Conservation (phyloP, 23 tunicate genomes). For the Trididemnum miniatum region DNA sequence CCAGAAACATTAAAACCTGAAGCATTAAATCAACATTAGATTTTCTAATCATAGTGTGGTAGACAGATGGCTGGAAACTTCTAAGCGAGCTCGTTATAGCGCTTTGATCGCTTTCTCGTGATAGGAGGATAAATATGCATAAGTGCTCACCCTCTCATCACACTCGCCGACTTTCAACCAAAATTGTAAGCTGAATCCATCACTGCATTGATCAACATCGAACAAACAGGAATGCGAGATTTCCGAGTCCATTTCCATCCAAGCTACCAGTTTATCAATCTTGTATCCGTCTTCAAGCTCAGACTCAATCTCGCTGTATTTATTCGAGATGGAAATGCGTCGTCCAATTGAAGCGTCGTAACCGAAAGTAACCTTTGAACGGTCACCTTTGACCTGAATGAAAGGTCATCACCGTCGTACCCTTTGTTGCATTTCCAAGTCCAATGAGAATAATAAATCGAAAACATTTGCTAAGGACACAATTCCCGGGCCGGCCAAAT, state of each 20-base stretch:
- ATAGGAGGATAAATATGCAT: too few relatives aligned
- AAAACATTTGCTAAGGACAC: too few relatives aligned
- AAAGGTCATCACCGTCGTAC: too few relatives aligned
- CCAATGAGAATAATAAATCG: too few relatives aligned
- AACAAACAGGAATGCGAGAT: constrained; percentile 32
- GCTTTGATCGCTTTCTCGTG: too few relatives aligned
- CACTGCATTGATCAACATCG: constrained; percentile 40
- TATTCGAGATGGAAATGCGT: not conserved
- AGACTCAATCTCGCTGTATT: not conserved
- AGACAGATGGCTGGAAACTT: too few relatives aligned
- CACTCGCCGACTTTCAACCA: not conserved
- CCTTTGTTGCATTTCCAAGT: too few relatives aligned
- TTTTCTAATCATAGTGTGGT: too few relatives aligned
- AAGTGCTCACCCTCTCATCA: not conserved
- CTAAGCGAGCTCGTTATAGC: too few relatives aligned
- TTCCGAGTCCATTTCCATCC: constrained; percentile 10
- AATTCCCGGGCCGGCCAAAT: too few relatives aligned
- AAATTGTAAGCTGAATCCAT: constrained; percentile 84
- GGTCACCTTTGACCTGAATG: not conserved
- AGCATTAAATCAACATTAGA: not conserved
- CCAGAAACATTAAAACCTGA: not conserved
- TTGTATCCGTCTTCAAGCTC: not conserved
- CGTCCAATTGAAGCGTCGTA: not conserved
- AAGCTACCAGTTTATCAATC: not conserved
- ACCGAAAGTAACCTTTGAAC: not conserved